Percentiles rank a stretch among this genome's conserved stretches.
Conservation (phyloP, 2,113 vertebrate species). For the Pipra filicauda region DNA sequence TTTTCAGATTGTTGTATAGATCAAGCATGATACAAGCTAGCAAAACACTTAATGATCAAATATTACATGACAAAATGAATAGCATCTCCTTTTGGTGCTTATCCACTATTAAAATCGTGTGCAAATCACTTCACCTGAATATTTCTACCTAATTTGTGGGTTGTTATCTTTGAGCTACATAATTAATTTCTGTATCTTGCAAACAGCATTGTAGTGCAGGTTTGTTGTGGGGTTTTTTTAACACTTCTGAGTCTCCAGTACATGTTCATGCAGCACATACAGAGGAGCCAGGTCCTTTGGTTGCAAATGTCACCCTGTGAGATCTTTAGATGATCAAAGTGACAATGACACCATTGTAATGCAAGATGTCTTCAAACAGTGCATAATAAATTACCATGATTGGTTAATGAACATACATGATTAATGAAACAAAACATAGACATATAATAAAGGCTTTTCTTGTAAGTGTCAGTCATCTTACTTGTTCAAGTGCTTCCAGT, state of each 20-base stretch:
- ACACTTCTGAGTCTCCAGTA: neutral
- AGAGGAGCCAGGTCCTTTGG: neutral
- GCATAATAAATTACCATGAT: constrained; percentile 33
- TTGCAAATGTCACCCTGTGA: constrained; percentile 9
- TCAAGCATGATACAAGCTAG: neutral
- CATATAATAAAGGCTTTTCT: constrained; percentile 18
- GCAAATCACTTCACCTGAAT: constrained; percentile 56
- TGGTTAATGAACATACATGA: constrained; percentile 54
- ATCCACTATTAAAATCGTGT: constrained; percentile 33
- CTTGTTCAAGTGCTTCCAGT: neutral
- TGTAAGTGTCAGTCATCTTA: constrained; percentile 11
- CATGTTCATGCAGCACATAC: neutral
- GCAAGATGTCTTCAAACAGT: constrained; percentile 9
- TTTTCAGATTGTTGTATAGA: constrained; percentile 17
- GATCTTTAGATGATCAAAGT: constrained; percentile 52
- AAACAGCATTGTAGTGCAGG: neutral
- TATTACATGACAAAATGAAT: constrained; percentile 28
- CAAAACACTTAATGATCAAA: constrained; percentile 30
- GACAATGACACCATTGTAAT: constrained; percentile 34
- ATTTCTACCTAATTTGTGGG: constrained; percentile 33
- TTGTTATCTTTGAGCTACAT: constrained; percentile 38
- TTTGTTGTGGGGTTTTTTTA: constrained; percentile 1
- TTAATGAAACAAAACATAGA: constrained; percentile 58
- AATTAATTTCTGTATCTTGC: constrained; percentile 40
- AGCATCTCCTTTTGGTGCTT: constrained; percentile 4